Evolutionary conservation across 2,113 vertebrate species (phyloP).

Genomic region (Lophura nycthemera): DNA sequence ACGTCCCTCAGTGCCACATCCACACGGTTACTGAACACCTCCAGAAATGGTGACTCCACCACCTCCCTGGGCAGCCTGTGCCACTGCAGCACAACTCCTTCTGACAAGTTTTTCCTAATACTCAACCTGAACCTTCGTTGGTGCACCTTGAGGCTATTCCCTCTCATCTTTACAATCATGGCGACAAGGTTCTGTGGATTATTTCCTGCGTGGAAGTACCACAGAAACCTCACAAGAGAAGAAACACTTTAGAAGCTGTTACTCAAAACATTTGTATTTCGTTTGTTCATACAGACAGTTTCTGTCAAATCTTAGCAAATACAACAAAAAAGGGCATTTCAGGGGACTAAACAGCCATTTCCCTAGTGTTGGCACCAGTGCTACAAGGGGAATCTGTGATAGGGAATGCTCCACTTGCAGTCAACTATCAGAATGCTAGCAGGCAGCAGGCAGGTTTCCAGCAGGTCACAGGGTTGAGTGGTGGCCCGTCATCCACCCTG

Average conservation of each 20-base stretch:
- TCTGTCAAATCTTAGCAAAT: not conserved
- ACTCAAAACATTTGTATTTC: not conserved
- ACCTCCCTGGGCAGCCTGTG: too few species aligned
- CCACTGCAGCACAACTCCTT: too few species aligned
- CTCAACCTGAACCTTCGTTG: too few species aligned
- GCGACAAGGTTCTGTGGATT: not conserved
- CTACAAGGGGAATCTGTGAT: not conserved
- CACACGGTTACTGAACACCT: too few species aligned
- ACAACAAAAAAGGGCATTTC: not conserved
- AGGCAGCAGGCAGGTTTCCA: not conserved
- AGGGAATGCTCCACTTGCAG: not conserved
- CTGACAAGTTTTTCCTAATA: too few species aligned
- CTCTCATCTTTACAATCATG: not conserved
- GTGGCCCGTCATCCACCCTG: not conserved
- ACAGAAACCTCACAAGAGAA: not conserved
- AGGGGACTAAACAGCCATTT: not conserved
- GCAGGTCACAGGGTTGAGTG: not conserved
- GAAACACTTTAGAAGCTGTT: not conserved
- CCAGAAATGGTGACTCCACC: too few species aligned
- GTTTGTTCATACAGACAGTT: not conserved
- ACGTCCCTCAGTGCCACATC: too few species aligned
- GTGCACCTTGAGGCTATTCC: too few species aligned
- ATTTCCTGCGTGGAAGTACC: not conserved
- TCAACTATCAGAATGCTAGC: not conserved
- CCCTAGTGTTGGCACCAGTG: not conserved